phyloP scores from a whole-genome alignment of 2,888 invertebrate genomes.

The Altica lythri region DNA sequence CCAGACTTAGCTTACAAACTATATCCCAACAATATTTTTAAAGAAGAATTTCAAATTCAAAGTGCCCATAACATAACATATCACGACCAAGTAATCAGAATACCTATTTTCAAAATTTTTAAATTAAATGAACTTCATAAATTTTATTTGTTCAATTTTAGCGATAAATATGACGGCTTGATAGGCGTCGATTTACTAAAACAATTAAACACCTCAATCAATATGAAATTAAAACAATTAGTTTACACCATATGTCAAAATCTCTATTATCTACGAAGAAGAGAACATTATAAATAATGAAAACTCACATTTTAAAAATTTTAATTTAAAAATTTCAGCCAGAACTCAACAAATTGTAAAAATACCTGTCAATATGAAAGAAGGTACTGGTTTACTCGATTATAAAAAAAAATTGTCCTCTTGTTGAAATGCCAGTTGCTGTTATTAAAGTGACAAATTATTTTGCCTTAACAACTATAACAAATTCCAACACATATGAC shows the following conservation, averaged over 20 bases:
- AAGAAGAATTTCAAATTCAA: not conserved
- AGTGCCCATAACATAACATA: not conserved
- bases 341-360: not conserved
- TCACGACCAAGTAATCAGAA: not conserved
- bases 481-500: not conserved
- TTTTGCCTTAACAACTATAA: not conserved
- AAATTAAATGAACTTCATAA: not conserved
- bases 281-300: not conserved
- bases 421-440: not conserved
- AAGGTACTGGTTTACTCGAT: not conserved
- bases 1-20: not conserved
- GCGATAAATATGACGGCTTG: not conserved
- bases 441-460: not conserved
- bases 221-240: too few relatives aligned
- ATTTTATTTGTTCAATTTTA: not conserved
- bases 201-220: not conserved
- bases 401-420: not conserved
- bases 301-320: not conserved
- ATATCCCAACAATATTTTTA: not conserved
- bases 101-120: not conserved
- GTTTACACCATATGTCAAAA: not conserved
- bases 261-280: not conserved
- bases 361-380: not conserved
- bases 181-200: not conserved
- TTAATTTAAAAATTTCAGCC: not conserved